phyloP scores from a whole-genome alignment of 1,140 invertebrate species.

The Drosophila nebulosa region DNA sequence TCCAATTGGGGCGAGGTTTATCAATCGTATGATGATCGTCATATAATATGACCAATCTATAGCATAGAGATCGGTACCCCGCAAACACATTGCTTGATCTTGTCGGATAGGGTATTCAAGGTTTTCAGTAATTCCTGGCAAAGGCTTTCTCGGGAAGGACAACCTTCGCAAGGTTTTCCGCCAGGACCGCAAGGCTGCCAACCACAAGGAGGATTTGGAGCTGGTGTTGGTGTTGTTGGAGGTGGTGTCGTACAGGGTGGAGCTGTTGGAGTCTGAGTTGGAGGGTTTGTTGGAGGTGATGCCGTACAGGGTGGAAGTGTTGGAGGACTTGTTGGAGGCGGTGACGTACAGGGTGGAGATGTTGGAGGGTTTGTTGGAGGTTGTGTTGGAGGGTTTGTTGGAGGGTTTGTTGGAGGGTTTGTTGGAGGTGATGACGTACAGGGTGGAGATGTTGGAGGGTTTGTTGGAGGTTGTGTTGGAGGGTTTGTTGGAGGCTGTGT shows the following conservation, averaged over 20 bases:
- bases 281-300: not conserved
- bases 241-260: not conserved
- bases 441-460: not conserved
- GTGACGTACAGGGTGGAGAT: not conserved
- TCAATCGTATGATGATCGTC: not conserved
- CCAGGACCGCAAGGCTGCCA: conserved; percentile 37
- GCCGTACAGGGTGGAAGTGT: not conserved
- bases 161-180: conserved; percentile 18
- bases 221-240: not conserved
- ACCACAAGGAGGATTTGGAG: not conserved
- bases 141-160: not conserved
- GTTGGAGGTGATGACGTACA: no score
- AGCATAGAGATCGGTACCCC: not conserved
- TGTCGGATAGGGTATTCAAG: not conserved
- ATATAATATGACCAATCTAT: not conserved
- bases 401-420: no score
- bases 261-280: not conserved
- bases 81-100: conserved; percentile 35
- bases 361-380: no score
- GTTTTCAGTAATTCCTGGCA: not conserved
- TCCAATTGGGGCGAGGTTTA: not conserved
- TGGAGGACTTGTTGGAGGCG: not conserved
- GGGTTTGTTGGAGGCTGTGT: no score
- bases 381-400: no score
- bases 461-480: not conserved